Evolutionary conservation across 2,113 vertebrate species (phyloP), one percentile per base, ranked within the genome.

Genomic region (Pyrgilauda ruficollis): DNA sequence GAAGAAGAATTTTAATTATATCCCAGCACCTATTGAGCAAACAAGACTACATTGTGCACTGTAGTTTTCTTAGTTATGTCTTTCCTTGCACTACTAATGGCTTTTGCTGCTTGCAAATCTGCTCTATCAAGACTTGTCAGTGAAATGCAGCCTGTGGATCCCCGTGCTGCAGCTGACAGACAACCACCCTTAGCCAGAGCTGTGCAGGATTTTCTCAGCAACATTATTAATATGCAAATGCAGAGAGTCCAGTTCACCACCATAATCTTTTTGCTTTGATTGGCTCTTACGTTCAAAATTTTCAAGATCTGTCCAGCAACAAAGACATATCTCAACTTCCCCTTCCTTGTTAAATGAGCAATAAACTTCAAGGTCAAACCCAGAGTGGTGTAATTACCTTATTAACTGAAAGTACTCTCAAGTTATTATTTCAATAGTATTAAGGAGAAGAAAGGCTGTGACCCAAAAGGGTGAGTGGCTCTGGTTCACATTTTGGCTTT

Each of bases 361-460:
- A 93, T 93, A 93, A 88, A 88, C 63, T 84, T 75, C 93, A 90
- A 97, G 93, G 94, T 96, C 90, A 96, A 55, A 55, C 15, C 39
- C 76, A 56, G 64, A 30, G 58, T 41, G 41, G 55, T 55, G 43
- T 93, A 96, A 96, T 96, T 90, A 92, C 72, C 79, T 93, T 79
- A 89, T 94, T 97, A 96, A 93, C 41, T 74, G 75, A 31, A 77
- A 91, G 33, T 35, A 69, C 30, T 74, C 78, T 90, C 11, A 10
- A 86, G 75, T 93, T 95, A 63, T 75, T 35, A 58, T 49, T 92
- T 63, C 84, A 95, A 53, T 44, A 70, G 47, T 47, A 78, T 84
- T 90, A 88, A 80, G 68, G 72, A 93, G 59, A 61, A 53, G 44
- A 88, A 95, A 88, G 46, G 82, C 85, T 88, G 22, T n/a, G 75